Conservation (phyloP, 2,797 vertebrate species). For the Poeciliopsis infans region DNA sequence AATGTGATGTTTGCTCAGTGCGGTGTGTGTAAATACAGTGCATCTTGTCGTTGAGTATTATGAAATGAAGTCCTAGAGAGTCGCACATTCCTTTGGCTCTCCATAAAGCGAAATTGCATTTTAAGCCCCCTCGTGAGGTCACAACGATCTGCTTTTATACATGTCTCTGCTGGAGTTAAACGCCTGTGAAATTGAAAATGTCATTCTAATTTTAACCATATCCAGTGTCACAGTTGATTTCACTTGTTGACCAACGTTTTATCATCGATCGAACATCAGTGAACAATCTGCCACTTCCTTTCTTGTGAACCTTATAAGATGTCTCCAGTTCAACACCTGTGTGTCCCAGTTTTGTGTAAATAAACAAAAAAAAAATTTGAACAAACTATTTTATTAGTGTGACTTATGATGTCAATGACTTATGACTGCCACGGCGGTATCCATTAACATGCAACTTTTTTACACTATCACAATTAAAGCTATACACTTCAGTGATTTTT, state of each 20-base stretch:
- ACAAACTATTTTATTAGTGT: conserved; percentile 9
- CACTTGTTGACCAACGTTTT: conserved; percentile 41
- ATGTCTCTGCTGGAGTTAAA: conserved; percentile 19
- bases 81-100: conserved; percentile 25
- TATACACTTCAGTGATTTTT: neutral
- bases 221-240: conserved; percentile 37
- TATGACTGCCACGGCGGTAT: neutral
- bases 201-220: conserved; percentile 40
- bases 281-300: conserved; percentile 53
- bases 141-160: conserved; percentile 9
- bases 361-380: conserved; percentile 55
- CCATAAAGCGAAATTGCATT: conserved; percentile 28
- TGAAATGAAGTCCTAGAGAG: conserved; percentile 45
- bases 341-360: conserved; percentile 72
- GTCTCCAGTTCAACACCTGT: conserved; percentile 35
- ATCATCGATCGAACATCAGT: conserved; percentile 38
- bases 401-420: neutral
- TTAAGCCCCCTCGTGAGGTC: conserved; percentile 25
- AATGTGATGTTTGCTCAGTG: conserved; percentile 63
- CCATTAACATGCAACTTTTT: neutral
- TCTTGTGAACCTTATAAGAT: conserved; percentile 42
- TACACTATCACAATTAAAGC: neutral
- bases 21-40: conserved; percentile 59
- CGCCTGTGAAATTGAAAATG: conserved; percentile 11
- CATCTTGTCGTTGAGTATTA: conserved; percentile 47